Evolutionary conservation across 2,888 invertebrate genomes (phyloP), one percentile per base, ranked within the genome.

Genomic region (Scaptomyza cyrtandrae): DNA sequence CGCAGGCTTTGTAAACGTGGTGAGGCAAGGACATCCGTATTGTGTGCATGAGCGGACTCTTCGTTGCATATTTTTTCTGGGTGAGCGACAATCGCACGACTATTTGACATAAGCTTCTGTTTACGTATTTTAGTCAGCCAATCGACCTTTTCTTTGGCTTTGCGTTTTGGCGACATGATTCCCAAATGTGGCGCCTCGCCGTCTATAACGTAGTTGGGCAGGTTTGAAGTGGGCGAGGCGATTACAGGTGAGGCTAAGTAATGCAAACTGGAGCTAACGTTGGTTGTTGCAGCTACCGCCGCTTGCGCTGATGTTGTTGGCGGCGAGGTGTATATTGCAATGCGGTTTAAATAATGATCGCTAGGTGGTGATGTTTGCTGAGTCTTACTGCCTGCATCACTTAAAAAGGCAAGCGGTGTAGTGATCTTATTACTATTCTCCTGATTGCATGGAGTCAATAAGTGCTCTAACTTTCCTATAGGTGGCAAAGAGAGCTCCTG

Each of bases 171-270:
- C 0, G 96, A 96, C 93, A 94, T 94, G 9, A 91, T 86, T 41
- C 94, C 92, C 55, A 96, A 90, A 90, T 96, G 96, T 0, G 97
- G 97, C 0, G 96, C 96, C 39, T 95, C 95, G 0, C 97, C 97
- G 79, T 95, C 95, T 13, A 95, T 77, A 0, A 96, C 96, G 82
- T 94, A 97, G 92, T 97, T 95, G 0, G 97, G 97, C 67, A 97
- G 90, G 89, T 96, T 95, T 14, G 93, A 93, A 0, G 95, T 95
- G 0, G 96, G 95, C 1, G 95, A 94, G 50, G 92, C 92, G 87
- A 76, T 91, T 70, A 65, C 6, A 80, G 75, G 29, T 0, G 60
- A 31, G 44, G 59, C 6, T 35, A 41, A 2, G 44, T 7, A 19
- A 13, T 11, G 44, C 50, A 11, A 54, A 54, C 27, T 6, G 43